These are phyloP conservation scores for Serinus canaria DNA, from an alignment of 2,113 vertebrate genomes.

Conservation along the genomic window DNA sequence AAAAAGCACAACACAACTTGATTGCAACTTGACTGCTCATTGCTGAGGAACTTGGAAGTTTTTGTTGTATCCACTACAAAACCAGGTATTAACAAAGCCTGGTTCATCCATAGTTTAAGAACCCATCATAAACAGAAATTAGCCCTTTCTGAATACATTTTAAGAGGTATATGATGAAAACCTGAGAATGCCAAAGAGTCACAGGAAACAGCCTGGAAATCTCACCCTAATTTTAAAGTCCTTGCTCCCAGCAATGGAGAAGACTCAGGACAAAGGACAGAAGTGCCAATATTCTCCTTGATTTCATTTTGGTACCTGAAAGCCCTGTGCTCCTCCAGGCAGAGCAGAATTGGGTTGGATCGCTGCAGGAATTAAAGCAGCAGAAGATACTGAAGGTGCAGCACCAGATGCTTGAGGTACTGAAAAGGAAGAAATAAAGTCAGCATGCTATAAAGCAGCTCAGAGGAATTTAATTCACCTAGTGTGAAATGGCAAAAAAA, in stretches of 20 bases:
- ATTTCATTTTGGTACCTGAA: conserved; percentile 80
- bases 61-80: not conserved
- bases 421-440: conserved; percentile 51
- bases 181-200: not conserved
- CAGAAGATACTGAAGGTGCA: conserved; percentile 63
- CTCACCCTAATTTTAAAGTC: not conserved
- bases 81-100: not conserved
- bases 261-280: not conserved
- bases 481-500: not conserved
- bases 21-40: not conserved
- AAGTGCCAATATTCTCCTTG: not conserved
- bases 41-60: not conserved
- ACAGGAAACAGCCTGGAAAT: not conserved
- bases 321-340: conserved; percentile 76
- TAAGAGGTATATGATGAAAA: not conserved
- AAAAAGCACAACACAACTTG: not conserved
- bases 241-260: not conserved
- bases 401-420: conserved; percentile 71
- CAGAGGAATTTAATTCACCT: not conserved
- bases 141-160: not conserved
- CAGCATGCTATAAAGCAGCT: not conserved
- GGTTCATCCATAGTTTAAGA: not conserved
- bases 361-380: conserved; percentile 81
- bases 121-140: not conserved
- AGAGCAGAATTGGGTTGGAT: conserved; percentile 75